These are phyloP conservation scores for Clivina fossor DNA, from an alignment of 2,888 invertebrate genomes.

Conservation along the genomic window DNA sequence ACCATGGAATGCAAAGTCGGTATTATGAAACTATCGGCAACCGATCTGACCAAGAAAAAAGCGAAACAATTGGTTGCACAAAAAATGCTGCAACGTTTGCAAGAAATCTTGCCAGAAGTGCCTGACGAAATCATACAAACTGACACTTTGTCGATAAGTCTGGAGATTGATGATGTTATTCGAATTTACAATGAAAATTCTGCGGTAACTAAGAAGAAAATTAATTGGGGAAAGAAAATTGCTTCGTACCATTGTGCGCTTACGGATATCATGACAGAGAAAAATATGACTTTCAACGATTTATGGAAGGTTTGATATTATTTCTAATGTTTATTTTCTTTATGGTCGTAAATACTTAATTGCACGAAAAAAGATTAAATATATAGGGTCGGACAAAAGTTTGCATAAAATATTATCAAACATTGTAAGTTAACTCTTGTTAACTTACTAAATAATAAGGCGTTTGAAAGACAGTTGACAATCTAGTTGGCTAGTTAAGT, in stretches of 20 bases:
- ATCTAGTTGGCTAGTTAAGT: no score
- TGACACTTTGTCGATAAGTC: neutral
- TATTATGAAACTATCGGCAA: conserved; percentile 51
- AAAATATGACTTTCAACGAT: neutral
- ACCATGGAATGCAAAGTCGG: conserved; percentile 60
- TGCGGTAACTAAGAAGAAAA: conserved; percentile 10
- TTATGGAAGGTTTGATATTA: conserved; percentile 11
- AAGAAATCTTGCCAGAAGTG: conserved; percentile 31
- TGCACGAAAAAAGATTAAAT: no score
- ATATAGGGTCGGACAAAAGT: no score
- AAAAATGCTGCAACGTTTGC: conserved; percentile 41
- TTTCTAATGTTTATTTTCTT: neutral
- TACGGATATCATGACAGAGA: conserved; percentile 1
- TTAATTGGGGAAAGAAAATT: conserved; percentile 14
- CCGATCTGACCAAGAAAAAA: conserved; percentile 53
- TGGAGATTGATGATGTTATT: conserved; percentile 14
- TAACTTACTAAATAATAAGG: no score
- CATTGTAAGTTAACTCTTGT: no score
- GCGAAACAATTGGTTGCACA: conserved; percentile 55
- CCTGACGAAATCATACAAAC: conserved; percentile 6
- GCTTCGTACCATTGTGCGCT: conserved; percentile 1
- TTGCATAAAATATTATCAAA: no score
- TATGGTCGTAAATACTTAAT: neutral
- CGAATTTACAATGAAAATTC: conserved; percentile 22
- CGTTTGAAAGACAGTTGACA: no score